Evolutionary conservation across 2,888 invertebrate genomes (phyloP), one percentile per base, ranked within the genome.

Genomic region (Nipponacmea schrenckii): DNA sequence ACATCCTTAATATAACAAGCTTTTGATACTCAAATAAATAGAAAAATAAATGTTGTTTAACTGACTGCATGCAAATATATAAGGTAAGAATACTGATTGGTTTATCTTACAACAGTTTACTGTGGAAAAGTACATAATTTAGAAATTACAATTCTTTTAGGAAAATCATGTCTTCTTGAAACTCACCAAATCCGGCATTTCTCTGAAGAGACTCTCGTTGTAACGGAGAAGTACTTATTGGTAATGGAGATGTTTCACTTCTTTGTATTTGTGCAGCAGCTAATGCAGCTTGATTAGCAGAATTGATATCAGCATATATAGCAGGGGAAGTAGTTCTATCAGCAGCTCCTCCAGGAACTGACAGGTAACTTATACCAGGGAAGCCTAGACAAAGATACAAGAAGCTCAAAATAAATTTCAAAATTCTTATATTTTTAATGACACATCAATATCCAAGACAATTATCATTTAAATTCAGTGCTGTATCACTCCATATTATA

Each of bases 321-420:
- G 89, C 86, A 66, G 87, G 86, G 70, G 92, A 90, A 80, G 89
- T 87, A 76, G 83, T 84, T 79, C 89, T 77, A 79, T 87, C 86
- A 75, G 86, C 86, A 73, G 80, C 76, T 44, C 76, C 71, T 65
- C 78, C 72, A 69, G 74, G 74, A 81, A 89, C 69, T 56, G 79
- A 76, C 82, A 90, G 87, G 85, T 90, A 90, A 84, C 90, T 88
- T 83, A 89, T 90, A 85, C 90, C 89, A 83, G 90, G 89, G 85
- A 90, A 90, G 84, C 90, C 90, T 90, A 87, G 69, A 39, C 39
- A 39, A 39, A 39, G 39, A 39, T 39, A 81, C 80, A 82, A 74
- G 73, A 72, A 39, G 39, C 39, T 39, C 39, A 39, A 10, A 39
- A 39, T 39, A 5, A 39, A 39, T 31, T 39, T 8, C 39, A 71